These are phyloP conservation scores for Gymnoscelis rufifasciata DNA, from an alignment of 2,888 invertebrate genomes.

Conservation along the genomic window DNA sequence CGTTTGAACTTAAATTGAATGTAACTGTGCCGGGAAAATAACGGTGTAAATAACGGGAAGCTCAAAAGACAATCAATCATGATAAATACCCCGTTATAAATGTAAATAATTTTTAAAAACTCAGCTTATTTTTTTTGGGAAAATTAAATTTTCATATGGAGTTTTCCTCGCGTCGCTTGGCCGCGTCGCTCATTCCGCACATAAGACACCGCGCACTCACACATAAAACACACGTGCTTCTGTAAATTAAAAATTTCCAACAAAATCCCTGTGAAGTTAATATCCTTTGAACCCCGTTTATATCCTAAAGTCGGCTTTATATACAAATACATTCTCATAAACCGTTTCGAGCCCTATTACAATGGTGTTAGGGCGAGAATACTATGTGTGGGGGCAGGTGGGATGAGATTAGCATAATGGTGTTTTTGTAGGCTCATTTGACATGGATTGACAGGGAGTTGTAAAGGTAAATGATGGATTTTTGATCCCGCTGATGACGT, in stretches of 20 bases:
- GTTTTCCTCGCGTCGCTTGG: too few relatives aligned
- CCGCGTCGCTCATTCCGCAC: conserved; percentile 1
- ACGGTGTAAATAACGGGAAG: too few relatives aligned
- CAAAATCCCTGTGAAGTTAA: conserved; percentile 32
- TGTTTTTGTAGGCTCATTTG: conserved; percentile 22
- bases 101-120: too few relatives aligned
- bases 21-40: too few relatives aligned
- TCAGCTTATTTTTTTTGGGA: too few relatives aligned
- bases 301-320: conserved; percentile 30
- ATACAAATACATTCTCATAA: conserved; percentile 22
- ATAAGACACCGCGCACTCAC: conserved; percentile 5
- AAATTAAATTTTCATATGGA: too few relatives aligned
- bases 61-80: too few relatives aligned
- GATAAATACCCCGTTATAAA: too few relatives aligned
- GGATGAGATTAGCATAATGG: conserved; percentile 21
- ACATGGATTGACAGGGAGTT: conserved; percentile 24
- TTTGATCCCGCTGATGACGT: conserved; percentile 22
- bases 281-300: conserved; percentile 32
- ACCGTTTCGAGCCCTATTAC: conserved; percentile 15
- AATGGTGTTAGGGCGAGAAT: conserved; percentile 3
- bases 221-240: conserved; percentile 13
- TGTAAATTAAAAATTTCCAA: conserved; percentile 31
- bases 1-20: too few relatives aligned
- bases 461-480: conserved; percentile 22
- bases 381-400: conserved; percentile 1